These are phyloP conservation scores for Trissolcus basalis DNA, from an alignment of 1,140 invertebrate species.

Conservation along the genomic window DNA sequence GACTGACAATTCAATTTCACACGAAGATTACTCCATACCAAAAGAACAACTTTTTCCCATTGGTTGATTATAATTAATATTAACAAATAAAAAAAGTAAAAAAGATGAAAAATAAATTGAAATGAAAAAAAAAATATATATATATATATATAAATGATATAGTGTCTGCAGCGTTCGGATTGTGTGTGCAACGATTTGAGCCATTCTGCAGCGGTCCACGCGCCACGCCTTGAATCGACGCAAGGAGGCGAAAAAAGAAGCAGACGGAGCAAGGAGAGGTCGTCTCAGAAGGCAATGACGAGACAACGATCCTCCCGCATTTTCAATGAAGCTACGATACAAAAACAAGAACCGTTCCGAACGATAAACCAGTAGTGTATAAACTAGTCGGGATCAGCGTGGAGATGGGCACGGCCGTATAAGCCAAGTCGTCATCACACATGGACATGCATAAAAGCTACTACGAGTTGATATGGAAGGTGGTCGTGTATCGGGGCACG, in stretches of 20 bases:
- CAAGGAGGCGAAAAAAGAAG: constrained; percentile 27
- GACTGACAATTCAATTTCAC: too few species aligned
- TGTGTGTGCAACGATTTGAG: constrained; percentile 39
- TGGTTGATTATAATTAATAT: too few species aligned
- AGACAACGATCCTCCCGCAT: constrained; percentile 54
- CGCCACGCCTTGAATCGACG: constrained; percentile 56
- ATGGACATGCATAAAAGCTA: constrained; percentile 62
- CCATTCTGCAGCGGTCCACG: constrained; percentile 57
- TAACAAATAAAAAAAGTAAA: too few species aligned
- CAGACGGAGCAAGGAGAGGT: constrained; percentile 21
- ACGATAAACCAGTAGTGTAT: constrained; percentile 54
- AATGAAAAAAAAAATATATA: too few species aligned
- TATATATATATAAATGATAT: too few species aligned
- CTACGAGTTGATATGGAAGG: constrained; percentile 63
- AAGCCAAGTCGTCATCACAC: constrained; percentile 54
- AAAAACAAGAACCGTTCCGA: constrained; percentile 48
- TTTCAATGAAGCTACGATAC: constrained; percentile 54
- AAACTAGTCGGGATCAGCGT: constrained; percentile 43
- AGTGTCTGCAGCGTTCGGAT: too few species aligned
- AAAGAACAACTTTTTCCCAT: too few species aligned
- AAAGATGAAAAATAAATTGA: not conserved
- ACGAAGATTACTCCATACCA: too few species aligned
- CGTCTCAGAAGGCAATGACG: constrained; percentile 55
- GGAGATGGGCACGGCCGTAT: constrained; percentile 59
- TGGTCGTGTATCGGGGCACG: constrained; percentile 58